These are phyloP conservation scores for Aphelenchoides besseyi DNA, from an alignment of 1,140 invertebrate genomes.

Conservation along the genomic window DNA sequence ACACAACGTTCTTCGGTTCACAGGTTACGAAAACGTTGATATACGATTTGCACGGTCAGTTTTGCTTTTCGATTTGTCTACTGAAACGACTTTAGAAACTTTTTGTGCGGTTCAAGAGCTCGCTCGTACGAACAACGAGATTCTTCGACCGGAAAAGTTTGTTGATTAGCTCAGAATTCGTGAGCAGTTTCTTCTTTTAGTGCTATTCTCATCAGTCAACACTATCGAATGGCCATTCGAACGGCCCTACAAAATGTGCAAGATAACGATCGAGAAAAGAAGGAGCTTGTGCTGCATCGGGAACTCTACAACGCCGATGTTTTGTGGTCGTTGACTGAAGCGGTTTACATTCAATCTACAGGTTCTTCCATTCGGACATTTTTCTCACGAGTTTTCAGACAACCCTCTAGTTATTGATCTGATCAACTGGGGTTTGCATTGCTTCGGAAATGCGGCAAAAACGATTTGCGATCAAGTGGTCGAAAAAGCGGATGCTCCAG, in stretches of 20 bases:
- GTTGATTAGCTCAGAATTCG: background rate
- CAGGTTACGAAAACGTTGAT: constrained; percentile 14
- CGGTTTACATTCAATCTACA: constrained; percentile 9
- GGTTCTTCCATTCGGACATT: background rate
- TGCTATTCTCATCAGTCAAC: constrained; percentile 9
- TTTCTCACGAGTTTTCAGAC: constrained; percentile 1
- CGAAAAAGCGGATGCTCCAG: constrained; percentile 11
- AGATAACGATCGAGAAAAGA: background rate
- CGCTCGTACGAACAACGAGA: background rate
- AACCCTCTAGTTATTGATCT: constrained; percentile 15
- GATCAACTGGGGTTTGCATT: constrained; percentile 18
- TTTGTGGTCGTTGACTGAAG: constrained; percentile 26
- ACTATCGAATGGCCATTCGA: constrained; percentile 11
- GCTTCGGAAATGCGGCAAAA: constrained; percentile 15
- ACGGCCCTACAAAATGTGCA: background rate
- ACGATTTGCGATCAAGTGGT: background rate
- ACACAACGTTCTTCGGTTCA: constrained; percentile 12
- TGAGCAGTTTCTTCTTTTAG: background rate
- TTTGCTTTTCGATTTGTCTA: background rate
- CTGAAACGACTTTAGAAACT: constrained; percentile 10
- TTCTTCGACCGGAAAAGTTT: constrained; percentile 7
- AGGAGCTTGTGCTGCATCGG: background rate
- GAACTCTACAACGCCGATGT: constrained; percentile 17
- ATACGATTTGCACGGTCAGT: constrained; percentile 15
- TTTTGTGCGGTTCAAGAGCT: constrained; percentile 16